A percentile compares a stretch with the other conserved stretches of the same genome.
Conservation (phyloP, 2,888 invertebrate species). For the Anthoptus insignis region DNA sequence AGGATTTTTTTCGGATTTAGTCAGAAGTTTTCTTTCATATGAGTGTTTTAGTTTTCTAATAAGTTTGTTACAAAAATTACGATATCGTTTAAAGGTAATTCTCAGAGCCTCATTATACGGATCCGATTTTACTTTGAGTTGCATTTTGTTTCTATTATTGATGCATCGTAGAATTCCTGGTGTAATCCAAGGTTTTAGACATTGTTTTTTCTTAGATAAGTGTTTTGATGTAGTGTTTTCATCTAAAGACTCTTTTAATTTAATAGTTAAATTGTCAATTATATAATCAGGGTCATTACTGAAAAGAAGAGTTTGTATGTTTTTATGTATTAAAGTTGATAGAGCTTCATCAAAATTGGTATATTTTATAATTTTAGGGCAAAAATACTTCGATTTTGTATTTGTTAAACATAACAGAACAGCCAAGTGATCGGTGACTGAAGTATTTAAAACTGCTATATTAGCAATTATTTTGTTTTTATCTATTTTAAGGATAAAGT, state of each 20-base stretch:
- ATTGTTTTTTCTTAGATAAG: conserved; percentile 3
- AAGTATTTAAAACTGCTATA: conserved; percentile 14
- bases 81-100: conserved; percentile 23
- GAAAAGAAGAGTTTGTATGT: neutral
- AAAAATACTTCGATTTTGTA: neutral
- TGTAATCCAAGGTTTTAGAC: conserved; percentile 21
- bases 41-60: conserved; percentile 1
- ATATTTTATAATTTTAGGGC: neutral
- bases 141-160: conserved; percentile 30
- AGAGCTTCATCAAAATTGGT: conserved; percentile 10
- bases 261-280: neutral
- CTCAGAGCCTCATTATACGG: conserved; percentile 17
- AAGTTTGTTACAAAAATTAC: conserved; percentile 12
- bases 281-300: conserved; percentile 11
- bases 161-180: conserved; percentile 24
- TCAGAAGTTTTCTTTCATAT: neutral
- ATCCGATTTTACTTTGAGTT: conserved; percentile 4
- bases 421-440: neutral
- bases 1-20: neutral
- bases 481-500: conserved; percentile 24
- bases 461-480: conserved; percentile 4
- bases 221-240: neutral
- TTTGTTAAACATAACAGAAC: neutral
- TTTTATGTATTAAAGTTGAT: conserved; percentile 1
- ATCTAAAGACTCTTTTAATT: neutral